phyloP scores from a whole-genome alignment of 2,797 vertebrate genomes.

The Ciconia nigra region DNA sequence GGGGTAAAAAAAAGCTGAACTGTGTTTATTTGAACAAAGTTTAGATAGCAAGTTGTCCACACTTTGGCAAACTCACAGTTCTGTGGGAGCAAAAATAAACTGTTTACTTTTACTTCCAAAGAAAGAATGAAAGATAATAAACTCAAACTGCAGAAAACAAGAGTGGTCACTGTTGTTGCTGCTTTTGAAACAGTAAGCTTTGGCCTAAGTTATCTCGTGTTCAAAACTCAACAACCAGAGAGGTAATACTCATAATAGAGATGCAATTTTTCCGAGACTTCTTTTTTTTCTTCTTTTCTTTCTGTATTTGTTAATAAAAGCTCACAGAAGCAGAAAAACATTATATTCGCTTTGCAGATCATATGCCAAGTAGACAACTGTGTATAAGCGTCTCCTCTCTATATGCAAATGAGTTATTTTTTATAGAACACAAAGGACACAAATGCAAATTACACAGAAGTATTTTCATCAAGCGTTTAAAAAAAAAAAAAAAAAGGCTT shows the following conservation, averaged over 20 bases:
- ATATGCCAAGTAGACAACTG: not conserved
- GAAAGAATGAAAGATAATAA: conserved; percentile 33
- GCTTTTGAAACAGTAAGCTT: not conserved
- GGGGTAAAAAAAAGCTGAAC: not conserved
- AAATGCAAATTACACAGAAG: not conserved
- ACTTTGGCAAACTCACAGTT: not conserved
- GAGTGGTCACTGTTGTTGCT: not conserved
- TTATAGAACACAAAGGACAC: not conserved
- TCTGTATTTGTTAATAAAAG: not conserved
- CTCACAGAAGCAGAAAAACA: not conserved
- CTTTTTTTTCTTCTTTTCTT: not conserved
- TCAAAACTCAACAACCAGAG: not conserved
- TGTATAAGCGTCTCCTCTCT: not conserved
- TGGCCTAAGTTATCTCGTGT: not conserved
- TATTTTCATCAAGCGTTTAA: not conserved
- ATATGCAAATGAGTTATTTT: conserved; percentile 1
- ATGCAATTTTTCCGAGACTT: not conserved
- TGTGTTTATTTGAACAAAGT: not conserved
- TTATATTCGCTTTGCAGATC: not conserved
- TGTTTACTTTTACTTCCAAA: conserved; percentile 5
- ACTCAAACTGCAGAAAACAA: not conserved
- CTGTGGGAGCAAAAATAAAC: conserved; percentile 33
- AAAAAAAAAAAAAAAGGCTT: not conserved
- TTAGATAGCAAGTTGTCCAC: not conserved
- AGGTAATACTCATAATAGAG: not conserved